Base-by-base conservation (phyloP, 2,113 vertebrate genomes). In the Oncorhynchus tshawytscha region DNA sequence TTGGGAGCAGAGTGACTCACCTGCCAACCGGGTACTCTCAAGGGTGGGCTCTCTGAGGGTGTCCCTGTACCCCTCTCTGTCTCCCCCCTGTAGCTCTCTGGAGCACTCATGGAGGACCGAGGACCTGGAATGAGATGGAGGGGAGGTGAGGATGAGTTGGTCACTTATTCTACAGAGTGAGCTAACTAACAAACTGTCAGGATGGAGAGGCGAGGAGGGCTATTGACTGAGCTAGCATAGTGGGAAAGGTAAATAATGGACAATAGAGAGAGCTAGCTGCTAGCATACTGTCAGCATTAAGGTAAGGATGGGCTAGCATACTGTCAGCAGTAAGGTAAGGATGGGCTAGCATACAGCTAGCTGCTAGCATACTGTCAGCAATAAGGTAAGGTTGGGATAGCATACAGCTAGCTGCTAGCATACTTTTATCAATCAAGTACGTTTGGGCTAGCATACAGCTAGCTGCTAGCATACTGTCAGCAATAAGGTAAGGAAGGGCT, bases 21-120 rank as follows among this genome's bases (percentile, higher is more conserved):
- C 97, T 71, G 95, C 88, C 86, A 95, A 95, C 79, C 95, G 92
- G 13, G 91, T 89, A 88, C 92, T 95, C 84, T 98, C 97, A 80
- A 96, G 77, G 18, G 91, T 70, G 74, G 95, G 95, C 84, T 98
- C 96, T 70, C 92, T 90, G 87, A 91, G 83, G 77, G 91, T 91
- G 66, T 97, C 96, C 73, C 92, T 94, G 0, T 97, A 95, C 75
- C 92, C 86, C 2, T 97, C 96, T 73, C 92, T 94, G 0, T 97
- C 96, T 76, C 92, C 86, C 3, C 89, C 84, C 78, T 94, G 89
- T 9, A 94, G 90, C 76, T 93, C 90, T 66, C 91, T 92, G 79
- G 94, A 91, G 73, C 91, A 94, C 81, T 97, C 95, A 0, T 96
- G 96, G 48, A 96, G 93, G 45, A 96, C 88, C 13, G 96, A 96